Evolutionary conservation across 2,888 invertebrate genomes (phyloP).

Genomic region (Hipparchia semele): DNA sequence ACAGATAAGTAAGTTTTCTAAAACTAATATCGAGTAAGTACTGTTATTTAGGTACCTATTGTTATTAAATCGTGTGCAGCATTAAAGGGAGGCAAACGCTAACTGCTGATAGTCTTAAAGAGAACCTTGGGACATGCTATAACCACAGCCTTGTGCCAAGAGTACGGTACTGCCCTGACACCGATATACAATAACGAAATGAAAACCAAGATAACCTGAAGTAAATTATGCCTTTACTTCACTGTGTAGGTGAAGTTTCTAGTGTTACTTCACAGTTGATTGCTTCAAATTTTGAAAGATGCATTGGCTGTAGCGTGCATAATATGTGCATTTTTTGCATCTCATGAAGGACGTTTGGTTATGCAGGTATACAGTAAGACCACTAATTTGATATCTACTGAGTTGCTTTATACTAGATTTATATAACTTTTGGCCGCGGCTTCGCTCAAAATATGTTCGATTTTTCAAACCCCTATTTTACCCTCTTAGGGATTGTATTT

Average conservation of each 20-base stretch:
- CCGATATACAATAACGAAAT: slow-evolving; percentile 63
- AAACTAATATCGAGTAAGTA: background rate
- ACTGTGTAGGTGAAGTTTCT: slow-evolving; percentile 28
- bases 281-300: background rate
- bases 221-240: slow-evolving; percentile 21
- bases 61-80: background rate
- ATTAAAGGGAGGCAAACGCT: slow-evolving; percentile 30
- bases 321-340: background rate
- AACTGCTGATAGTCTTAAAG: slow-evolving; percentile 30
- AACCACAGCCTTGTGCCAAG: slow-evolving; percentile 30
- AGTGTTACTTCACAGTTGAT: background rate
- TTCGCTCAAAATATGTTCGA: no score
- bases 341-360: no score
- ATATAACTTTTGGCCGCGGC: no score
- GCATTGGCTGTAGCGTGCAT: background rate
- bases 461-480: no score
- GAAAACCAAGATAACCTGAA: slow-evolving; percentile 29
- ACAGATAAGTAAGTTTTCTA: no score
- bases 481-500: no score
- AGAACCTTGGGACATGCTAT: slow-evolving; percentile 29
- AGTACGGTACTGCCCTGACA: slow-evolving; percentile 58
- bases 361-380: no score
- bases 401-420: no score
- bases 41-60: background rate
- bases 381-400: no score